Conservation (phyloP, 1,140 invertebrate genomes). For the Pogonomyrmex barbatus region DNA sequence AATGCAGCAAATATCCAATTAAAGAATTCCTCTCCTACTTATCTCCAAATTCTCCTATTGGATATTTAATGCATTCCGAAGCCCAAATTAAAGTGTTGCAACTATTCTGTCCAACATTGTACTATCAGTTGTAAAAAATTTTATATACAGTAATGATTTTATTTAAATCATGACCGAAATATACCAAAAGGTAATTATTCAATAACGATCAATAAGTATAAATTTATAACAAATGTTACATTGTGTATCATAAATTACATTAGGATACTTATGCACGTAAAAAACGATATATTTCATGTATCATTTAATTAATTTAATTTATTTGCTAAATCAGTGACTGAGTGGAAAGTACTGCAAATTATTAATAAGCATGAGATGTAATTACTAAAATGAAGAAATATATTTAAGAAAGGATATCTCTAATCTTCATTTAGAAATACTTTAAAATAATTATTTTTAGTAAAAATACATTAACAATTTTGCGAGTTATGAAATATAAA, state of each 20-base stretch:
- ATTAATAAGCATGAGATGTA: conserved; percentile 38
- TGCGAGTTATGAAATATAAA: not conserved
- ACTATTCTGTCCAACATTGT: too few relatives aligned
- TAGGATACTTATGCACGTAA: conserved; percentile 3
- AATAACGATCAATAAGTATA: conserved; percentile 23
- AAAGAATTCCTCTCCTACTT: too few relatives aligned
- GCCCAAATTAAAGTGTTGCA: too few relatives aligned
- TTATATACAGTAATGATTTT: not conserved
- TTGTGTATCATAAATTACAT: not conserved
- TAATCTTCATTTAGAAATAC: not conserved
- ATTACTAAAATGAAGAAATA: conserved; percentile 25
- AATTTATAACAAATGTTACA: conserved; percentile 49
- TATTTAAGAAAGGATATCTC: not conserved
- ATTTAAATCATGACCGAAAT: not conserved
- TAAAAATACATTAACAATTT: not conserved
- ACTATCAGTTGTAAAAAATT: too few relatives aligned
- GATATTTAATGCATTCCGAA: too few relatives aligned
- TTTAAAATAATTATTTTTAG: not conserved
- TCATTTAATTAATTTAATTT: conserved; percentile 52
- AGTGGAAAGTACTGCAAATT: conserved; percentile 24
- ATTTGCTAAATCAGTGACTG: conserved; percentile 44
- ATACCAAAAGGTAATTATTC: conserved; percentile 24
- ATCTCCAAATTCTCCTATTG: too few relatives aligned
- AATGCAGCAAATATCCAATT: too few relatives aligned
- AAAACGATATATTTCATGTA: not conserved